Conservation (phyloP, 2,888 invertebrate genomes). For the Apamea epomidion region DNA sequence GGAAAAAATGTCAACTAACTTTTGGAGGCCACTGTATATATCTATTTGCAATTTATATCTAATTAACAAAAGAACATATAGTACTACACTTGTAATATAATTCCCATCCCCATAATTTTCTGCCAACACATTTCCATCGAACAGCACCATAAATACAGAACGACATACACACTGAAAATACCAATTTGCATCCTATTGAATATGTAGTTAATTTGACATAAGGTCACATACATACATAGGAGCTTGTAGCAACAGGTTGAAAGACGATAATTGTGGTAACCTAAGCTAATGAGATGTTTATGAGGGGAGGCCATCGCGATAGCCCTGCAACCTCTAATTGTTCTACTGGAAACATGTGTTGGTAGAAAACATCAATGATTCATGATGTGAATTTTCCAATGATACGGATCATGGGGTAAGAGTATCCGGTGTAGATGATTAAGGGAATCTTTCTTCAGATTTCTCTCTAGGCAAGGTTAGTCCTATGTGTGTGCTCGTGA, state of each 20-base stretch:
- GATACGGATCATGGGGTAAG: conserved; percentile 53
- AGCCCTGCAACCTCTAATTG: conserved; percentile 57
- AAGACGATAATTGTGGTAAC: conserved; percentile 63
- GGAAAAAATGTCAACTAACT: too few relatives aligned
- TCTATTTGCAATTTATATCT: neutral
- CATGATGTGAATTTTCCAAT: conserved; percentile 47
- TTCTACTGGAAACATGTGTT: conserved; percentile 49
- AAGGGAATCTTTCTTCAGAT: conserved; percentile 34
- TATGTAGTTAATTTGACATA: conserved; percentile 62
- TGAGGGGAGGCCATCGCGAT: conserved; percentile 54
- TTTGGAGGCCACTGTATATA: too few relatives aligned
- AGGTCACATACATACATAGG: conserved; percentile 58
- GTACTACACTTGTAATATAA: conserved; percentile 1
- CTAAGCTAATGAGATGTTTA: conserved; percentile 60
- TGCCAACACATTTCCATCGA: conserved; percentile 20
- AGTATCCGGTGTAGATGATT: conserved; percentile 40
- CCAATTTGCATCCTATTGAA: conserved; percentile 39
- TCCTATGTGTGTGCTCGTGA: conserved; percentile 6
- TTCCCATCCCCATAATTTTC: conserved; percentile 20
- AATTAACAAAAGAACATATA: conserved; percentile 1
- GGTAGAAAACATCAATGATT: conserved; percentile 53
- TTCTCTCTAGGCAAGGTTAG: conserved; percentile 35
- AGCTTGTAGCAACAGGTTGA: conserved; percentile 58
- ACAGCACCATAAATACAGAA: conserved; percentile 32
- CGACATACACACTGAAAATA: conserved; percentile 54